Evolutionary conservation across 2,888 invertebrate species (phyloP).

Genomic region (Mythimna impura): DNA sequence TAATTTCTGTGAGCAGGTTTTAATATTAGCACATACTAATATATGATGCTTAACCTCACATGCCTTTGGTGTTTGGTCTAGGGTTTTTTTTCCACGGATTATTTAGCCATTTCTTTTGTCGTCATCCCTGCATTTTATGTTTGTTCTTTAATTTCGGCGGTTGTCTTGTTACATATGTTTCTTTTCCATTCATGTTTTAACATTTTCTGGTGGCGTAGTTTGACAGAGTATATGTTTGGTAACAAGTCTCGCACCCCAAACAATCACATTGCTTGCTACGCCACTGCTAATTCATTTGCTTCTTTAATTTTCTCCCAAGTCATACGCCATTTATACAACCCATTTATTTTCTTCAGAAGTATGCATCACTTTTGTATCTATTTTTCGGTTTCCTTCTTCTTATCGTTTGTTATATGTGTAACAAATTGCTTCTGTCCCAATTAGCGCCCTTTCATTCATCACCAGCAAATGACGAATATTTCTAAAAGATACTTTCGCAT

Average conservation of each 20-base stretch:
- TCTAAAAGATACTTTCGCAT: slow-evolving; percentile 32
- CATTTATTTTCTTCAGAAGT: too few relatives aligned
- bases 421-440: slow-evolving; percentile 45
- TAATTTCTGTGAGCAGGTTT: slow-evolving; percentile 85
- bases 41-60: slow-evolving; percentile 61
- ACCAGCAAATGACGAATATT: not conserved
- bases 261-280: slow-evolving; percentile 1
- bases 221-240: not conserved
- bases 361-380: too few relatives aligned
- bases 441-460: slow-evolving; percentile 6
- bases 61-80: slow-evolving; percentile 68
- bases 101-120: slow-evolving; percentile 28
- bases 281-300: slow-evolving; percentile 38
- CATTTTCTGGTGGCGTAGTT: slow-evolving; percentile 36
- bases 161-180: slow-evolving; percentile 24
- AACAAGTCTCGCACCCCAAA: not conserved
- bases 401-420: too few relatives aligned
- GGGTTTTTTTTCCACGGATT: slow-evolving; percentile 61
- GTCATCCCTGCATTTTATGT: slow-evolving; percentile 21
- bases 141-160: slow-evolving; percentile 25
- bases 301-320: slow-evolving; percentile 27
- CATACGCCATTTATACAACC: slow-evolving; percentile 18
- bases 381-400: too few relatives aligned
- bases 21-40: slow-evolving; percentile 70
- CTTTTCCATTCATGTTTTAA: slow-evolving; percentile 37